phyloP scores from a whole-genome alignment of 2,797 vertebrate species.

The Sebastes iracundus region DNA sequence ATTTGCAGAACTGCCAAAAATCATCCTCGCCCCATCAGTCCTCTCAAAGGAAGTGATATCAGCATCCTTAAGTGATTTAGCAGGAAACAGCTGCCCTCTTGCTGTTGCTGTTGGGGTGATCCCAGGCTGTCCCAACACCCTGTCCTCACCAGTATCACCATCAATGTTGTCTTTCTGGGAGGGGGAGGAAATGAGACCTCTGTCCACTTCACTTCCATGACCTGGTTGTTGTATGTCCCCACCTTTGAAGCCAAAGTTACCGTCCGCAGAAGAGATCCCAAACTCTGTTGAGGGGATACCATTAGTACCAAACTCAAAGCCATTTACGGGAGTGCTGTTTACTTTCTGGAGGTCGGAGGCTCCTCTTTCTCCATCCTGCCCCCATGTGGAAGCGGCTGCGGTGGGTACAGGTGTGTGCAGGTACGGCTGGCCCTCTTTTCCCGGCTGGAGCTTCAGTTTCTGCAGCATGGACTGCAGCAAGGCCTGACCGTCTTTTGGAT shows the following conservation, averaged over 20 bases:
- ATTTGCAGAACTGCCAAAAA: conserved; percentile 3
- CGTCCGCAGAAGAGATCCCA: neutral
- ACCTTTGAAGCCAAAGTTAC: conserved; percentile 5
- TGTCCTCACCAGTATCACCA: conserved; percentile 16
- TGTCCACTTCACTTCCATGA: conserved; percentile 4
- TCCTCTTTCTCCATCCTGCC: conserved; percentile 4
- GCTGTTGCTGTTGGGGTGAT: conserved; percentile 21
- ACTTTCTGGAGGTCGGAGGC: conserved; percentile 6
- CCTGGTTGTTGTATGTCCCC: neutral
- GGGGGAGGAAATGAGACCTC: conserved; percentile 27
- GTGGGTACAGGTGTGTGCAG: neutral
- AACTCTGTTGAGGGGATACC: conserved; percentile 9
- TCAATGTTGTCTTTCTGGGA: conserved; percentile 40
- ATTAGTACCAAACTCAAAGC: conserved; percentile 27
- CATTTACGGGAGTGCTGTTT: conserved; percentile 35
- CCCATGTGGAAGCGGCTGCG: neutral
- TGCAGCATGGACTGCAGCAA: conserved; percentile 86
- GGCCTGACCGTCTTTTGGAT: conserved; percentile 69
- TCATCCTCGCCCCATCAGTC: neutral
- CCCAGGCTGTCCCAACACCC: conserved; percentile 14
- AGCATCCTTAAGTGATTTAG: conserved; percentile 33
- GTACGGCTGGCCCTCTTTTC: conserved; percentile 37
- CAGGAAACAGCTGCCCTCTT: conserved; percentile 46
- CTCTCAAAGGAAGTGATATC: conserved; percentile 43
- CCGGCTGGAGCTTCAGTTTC: conserved; percentile 78